Percentiles rank a stretch among this genome's conserved stretches.
These are phyloP conservation scores for Calidris pygmaea DNA, from an alignment of 2,113 vertebrate genomes.

Conservation along the genomic window DNA sequence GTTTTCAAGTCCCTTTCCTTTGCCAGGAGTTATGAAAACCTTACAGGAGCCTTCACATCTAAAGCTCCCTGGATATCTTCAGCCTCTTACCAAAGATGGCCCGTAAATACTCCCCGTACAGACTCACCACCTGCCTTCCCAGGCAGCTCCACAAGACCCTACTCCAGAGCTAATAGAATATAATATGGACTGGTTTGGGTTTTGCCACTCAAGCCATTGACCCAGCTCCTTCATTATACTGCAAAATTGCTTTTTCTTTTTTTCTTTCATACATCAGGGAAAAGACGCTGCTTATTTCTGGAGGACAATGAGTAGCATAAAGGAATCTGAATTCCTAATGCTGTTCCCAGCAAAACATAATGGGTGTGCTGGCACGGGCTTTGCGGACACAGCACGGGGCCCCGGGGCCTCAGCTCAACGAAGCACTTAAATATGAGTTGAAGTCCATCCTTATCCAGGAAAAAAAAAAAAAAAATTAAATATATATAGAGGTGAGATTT, in stretches of 20 bases:
- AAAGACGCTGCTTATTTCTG: not conserved
- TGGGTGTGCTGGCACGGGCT: accelerated
- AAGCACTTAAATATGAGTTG: not conserved
- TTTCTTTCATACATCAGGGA: not conserved
- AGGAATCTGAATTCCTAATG: not conserved
- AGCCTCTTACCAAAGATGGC: not conserved
- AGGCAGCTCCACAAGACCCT: not conserved
- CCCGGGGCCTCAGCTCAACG: not conserved
- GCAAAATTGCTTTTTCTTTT: not conserved
- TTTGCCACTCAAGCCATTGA: not conserved
- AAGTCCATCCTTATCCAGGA: not conserved
- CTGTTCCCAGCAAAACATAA: not conserved
- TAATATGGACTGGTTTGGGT: not conserved
- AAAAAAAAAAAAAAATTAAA: not conserved
- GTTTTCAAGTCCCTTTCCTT: not conserved
- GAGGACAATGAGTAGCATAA: not conserved
- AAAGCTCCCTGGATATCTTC: not conserved
- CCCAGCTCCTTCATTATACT: not conserved
- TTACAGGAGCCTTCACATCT: not conserved
- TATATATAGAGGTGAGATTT: not conserved
- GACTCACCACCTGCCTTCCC: not conserved
- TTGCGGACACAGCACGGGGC: not conserved
- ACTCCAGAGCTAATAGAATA: accelerated
- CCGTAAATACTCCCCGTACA: not conserved
- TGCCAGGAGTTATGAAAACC: not conserved